Conservation (phyloP, 1,140 invertebrate species). For the Chrysopa pallens region DNA sequence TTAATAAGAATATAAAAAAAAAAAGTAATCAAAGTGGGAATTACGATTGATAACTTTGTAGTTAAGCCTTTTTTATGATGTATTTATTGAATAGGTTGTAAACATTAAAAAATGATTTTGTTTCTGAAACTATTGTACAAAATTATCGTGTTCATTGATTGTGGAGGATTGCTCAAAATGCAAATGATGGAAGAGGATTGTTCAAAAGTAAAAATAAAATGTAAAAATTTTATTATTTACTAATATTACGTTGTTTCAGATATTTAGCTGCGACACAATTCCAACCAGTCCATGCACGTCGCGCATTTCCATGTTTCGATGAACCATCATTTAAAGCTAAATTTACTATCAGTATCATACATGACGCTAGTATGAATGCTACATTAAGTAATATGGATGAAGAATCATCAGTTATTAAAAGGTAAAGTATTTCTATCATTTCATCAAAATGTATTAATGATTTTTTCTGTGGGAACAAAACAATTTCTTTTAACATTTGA, state of each 20-base stretch:
- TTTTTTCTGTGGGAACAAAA: too few relatives aligned
- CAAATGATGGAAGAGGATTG: not conserved
- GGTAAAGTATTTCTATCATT: too few relatives aligned
- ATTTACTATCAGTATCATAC: constrained; percentile 47
- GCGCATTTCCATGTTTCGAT: constrained; percentile 78
- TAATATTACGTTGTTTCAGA: constrained; percentile 22
- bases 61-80: too few relatives aligned
- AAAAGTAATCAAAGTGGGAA: too few relatives aligned
- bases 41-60: too few relatives aligned
- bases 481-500: too few relatives aligned
- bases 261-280: constrained; percentile 62
- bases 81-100: too few relatives aligned
- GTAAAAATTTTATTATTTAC: not conserved
- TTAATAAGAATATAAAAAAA: too few relatives aligned
- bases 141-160: not conserved
- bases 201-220: not conserved
- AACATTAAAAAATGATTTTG: too few relatives aligned
- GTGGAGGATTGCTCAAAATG: not conserved
- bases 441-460: too few relatives aligned
- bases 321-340: constrained; percentile 65
- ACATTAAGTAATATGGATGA: constrained; percentile 27
- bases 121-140: not conserved
- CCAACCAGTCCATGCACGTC: constrained; percentile 57
- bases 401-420: too few relatives aligned
- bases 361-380: constrained; percentile 27